Percentiles rank a stretch among this genome's conserved stretches.
Conservation (phyloP, 2,888 invertebrate species). For the Biston betularia region DNA sequence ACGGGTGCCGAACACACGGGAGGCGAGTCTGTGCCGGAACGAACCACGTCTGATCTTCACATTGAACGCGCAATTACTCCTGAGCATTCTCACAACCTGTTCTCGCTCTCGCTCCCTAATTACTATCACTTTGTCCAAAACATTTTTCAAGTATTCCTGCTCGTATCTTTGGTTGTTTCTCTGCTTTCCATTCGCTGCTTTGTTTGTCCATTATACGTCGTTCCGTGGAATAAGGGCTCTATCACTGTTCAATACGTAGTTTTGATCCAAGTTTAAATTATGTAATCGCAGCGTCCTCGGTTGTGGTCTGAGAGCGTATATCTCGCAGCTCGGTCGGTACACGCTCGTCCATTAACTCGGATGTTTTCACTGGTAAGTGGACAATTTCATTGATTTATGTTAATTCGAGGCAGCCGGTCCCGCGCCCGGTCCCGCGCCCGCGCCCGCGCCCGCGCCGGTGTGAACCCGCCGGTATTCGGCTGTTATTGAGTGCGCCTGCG, state of each 20-base stretch:
- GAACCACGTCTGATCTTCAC: neutral
- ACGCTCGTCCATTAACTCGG: slow-evolving; percentile 28
- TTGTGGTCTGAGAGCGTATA: slow-evolving; percentile 2
- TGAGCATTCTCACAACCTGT: too few species aligned
- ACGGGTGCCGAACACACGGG: slow-evolving; percentile 10
- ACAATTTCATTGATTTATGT: slow-evolving; percentile 37
- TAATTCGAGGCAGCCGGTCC: slow-evolving; percentile 20
- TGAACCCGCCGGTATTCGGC: slow-evolving; percentile 27
- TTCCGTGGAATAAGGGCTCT: too few species aligned
- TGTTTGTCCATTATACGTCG: too few species aligned
- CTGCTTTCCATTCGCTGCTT: too few species aligned
- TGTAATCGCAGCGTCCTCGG: neutral
- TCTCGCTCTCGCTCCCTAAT: too few species aligned
- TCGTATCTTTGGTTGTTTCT: too few species aligned
- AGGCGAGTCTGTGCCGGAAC: neutral
- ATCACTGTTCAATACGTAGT: too few species aligned
- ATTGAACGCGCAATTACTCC: too few species aligned
- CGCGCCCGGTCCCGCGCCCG: slow-evolving; percentile 31
- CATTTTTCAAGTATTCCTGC: too few species aligned
- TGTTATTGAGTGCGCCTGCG: slow-evolving; percentile 12
- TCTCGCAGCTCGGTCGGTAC: neutral
- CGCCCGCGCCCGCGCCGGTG: slow-evolving; percentile 40
- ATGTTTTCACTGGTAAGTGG: slow-evolving; percentile 37
- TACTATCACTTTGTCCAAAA: too few species aligned
- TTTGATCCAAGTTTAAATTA: too few species aligned